phyloP scores from a whole-genome alignment of 2,113 vertebrate species.

The Lanius collurio region DNA sequence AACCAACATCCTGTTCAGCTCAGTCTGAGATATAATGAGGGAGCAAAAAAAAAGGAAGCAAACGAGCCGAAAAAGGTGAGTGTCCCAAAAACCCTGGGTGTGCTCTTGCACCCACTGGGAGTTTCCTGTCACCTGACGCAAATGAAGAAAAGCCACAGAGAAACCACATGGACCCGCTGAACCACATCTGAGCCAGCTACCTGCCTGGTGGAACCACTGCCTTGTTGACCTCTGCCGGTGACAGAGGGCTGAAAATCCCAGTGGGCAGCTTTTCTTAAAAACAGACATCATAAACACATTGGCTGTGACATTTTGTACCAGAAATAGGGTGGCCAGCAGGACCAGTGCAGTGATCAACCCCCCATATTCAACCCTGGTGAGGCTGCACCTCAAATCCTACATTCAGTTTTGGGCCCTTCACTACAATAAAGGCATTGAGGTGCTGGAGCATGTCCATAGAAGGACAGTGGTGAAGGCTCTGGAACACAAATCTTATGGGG shows the following conservation, averaged over 20 bases:
- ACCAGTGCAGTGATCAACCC: neutral
- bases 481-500: neutral
- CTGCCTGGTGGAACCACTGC: neutral
- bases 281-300: neutral
- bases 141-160: neutral
- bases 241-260: neutral
- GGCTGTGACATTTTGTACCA: neutral
- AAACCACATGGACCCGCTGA: neutral
- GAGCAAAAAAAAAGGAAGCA: neutral
- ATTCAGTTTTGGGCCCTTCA: neutral
- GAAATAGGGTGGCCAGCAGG: neutral
- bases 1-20: neutral
- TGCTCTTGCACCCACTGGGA: fast-evolving
- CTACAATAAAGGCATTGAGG: neutral
- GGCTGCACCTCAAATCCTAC: neutral
- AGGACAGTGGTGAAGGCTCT: neutral
- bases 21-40: neutral
- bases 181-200: fast-evolving
- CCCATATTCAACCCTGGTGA: neutral
- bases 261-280: neutral
- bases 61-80: neutral
- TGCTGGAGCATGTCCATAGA: neutral
- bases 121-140: neutral
- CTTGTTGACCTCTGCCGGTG: neutral
- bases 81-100: neutral